phyloP scores from a whole-genome alignment of 2,113 vertebrate genomes.

The Sclerurus mexicanus region DNA sequence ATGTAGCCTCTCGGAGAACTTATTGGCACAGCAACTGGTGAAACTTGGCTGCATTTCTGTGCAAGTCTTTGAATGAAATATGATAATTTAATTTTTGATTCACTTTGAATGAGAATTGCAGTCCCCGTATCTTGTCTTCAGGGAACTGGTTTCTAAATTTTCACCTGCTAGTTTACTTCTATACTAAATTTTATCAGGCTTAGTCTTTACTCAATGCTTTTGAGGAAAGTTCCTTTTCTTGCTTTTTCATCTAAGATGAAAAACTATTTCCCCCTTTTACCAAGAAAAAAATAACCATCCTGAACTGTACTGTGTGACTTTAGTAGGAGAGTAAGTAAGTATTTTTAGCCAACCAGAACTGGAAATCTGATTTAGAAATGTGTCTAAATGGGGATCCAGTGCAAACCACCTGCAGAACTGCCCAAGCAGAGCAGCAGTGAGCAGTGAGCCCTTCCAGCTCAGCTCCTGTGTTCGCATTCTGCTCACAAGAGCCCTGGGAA shows the following conservation, averaged over 20 bases:
- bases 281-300: not conserved
- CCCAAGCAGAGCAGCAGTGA: accelerated
- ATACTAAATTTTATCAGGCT: not conserved
- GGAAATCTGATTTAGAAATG: not conserved
- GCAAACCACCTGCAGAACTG: not conserved
- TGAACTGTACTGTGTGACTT: not conserved
- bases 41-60: not conserved
- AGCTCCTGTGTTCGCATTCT: not conserved
- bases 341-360: not conserved
- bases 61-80: not conserved
- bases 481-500: not conserved
- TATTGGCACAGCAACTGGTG: not conserved
- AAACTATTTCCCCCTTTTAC: not conserved
- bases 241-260: not conserved
- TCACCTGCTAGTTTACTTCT: not conserved
- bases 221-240: not conserved
- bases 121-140: not conserved
- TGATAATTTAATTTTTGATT: not conserved
- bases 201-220: not conserved
- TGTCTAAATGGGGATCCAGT: accelerated
- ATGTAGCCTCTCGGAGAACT: not conserved
- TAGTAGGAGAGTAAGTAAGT: not conserved
- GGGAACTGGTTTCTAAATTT: not conserved
- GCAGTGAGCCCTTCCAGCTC: not conserved
- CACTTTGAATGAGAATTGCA: not conserved